Evolutionary conservation across 2,113 vertebrate species (phyloP), one percentile per base, ranked within the genome.

Genomic region (Pluvianellus socialis): DNA sequence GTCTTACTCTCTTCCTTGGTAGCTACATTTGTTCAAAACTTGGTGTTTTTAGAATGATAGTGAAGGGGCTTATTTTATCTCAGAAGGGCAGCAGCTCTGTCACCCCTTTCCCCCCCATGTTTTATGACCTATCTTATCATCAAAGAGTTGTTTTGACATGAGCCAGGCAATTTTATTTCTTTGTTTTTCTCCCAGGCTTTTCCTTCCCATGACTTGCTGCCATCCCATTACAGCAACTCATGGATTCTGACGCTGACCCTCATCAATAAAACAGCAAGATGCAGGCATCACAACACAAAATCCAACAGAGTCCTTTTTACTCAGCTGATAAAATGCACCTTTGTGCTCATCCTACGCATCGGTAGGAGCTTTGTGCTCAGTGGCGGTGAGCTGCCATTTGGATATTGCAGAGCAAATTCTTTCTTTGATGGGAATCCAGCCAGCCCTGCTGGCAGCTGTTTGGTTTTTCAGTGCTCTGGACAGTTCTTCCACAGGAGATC

Each of bases 81-180:
- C 71, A 85, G 35, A 79, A 83, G 85, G n/a, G 49, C 70, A 68
- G n/a, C 23, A 91, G 52, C 33, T 56, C 42, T 79, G 44, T 91
- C 4, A 0, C 17, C n/a, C 30, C 26, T 19, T 65, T 63, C 62
- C 38, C 28, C 62, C 16, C 12, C 35, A 27, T 70, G 66, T 93
- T 88, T 83, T 76, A 42, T 80, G 85, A 76, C 58, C 59, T 73
- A 82, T 74, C 56, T 83, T 42, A 58, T 70, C 63, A 71, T 90
- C 81, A 93, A 83, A 76, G n/a, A 20, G 38, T 26, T 92, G 63
- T 83, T 96, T 93, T 93, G 67, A 88, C 59, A 94, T 73, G 59
- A 93, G 26, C 4, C n/a, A 70, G 14, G 33, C 18, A 23, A 63
- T 80, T 93, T 88, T 70, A 52, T 83, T 86, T 61, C 53, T 85